Evolutionary conservation across 2,113 vertebrate genomes (phyloP), one percentile per base, ranked within the genome.

Genomic region (Girardinichthys multiradiatus): DNA sequence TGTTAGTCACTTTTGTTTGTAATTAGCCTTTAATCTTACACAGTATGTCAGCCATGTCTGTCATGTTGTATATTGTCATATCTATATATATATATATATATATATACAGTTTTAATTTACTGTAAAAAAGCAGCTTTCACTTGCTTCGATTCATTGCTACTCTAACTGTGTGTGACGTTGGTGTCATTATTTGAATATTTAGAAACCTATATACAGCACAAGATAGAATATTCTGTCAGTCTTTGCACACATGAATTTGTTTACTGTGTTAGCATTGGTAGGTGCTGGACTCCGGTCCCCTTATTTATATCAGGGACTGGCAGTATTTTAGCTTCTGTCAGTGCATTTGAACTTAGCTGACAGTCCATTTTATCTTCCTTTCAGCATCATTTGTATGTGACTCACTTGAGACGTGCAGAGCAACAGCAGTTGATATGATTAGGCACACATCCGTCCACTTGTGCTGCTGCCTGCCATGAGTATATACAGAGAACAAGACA

Each of bases 351-450:
- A 69, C 74, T 71, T 62, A 73, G 74, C 37, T 87, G 76, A 84
- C 85, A 67, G 75, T 86, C 68, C 63, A 81, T 69, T 90, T 74
- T 71, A 77, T 87, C 79, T 72, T 79, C 33, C 59, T 70, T 76
- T 70, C 58, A 71, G 31, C 58, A 68, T 73, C 74, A 81, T 80
- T 66, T 74, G 78, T 73, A 35, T 80, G 27, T 37, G 74, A 84
- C 85, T 84, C 61, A 82, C 5, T 81, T 27, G 68, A 67, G 62
- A 84, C 68, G 54, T 66, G 69, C 37, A 80, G 72, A 75, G 77
- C 21, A 79, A 64, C 17, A 62, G 45, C 70, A 61, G 70, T 74
- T 80, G 78, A 88, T 72, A 74, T 64, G 81, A 85, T 70, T 51
- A 74, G 79, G 74, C 68, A 70, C 62, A 64, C 35, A 71, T 74